Base-by-base conservation (phyloP, 1,140 invertebrate species). In the Drosophila busckii region DNA sequence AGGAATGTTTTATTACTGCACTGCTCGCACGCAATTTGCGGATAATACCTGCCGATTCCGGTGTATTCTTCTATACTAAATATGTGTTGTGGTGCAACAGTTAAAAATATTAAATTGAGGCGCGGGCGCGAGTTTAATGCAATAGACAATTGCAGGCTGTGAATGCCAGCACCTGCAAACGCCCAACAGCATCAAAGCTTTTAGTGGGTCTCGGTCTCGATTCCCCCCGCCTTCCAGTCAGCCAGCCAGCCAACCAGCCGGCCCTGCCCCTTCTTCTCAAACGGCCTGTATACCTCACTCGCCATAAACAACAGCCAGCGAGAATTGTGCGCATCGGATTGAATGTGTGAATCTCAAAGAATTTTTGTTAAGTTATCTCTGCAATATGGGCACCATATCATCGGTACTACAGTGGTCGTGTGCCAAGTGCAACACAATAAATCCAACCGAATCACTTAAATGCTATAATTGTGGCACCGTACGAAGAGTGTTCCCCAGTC, bases 341-440 rank as follows among this genome's bases (percentile, higher is more conserved):
- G n/a, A n/a, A n/a, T n/a, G n/a, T 52, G 56, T 55, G 53, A 61
- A 46, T 55, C 41, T 52, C 17, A 28, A 20, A 34, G 44, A 32
- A 55, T 53, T 34, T 7, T 52, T 50, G 7, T 44, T 12, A 26
- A 48, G 17, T 20, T 22, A 22, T 9, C 20, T 17, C 52, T 29
- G 58, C 56, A 70, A 95, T 95, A 95, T 96, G 94, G 94, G 94
- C 88, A 94, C 94, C 84, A 95, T 95, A 89, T 94, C 94, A 89
- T 95, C 94, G 84, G 93, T 95, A 88, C 90, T 95, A 84, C 94
- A 96, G 89, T 97, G 95, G 95, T 92, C 93, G 90, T 96, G 95
- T 90, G 90, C 90, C 86, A 90, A 92, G 87, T 96, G 95, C 89
- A 91, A 93, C 88, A 90, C 94, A 87, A 95, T 95, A 88, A 96